Percentiles rank a stretch among this genome's conserved stretches.
phyloP scores from a whole-genome alignment of 2,797 vertebrate species.

The Eupleurogrammus muticus region DNA sequence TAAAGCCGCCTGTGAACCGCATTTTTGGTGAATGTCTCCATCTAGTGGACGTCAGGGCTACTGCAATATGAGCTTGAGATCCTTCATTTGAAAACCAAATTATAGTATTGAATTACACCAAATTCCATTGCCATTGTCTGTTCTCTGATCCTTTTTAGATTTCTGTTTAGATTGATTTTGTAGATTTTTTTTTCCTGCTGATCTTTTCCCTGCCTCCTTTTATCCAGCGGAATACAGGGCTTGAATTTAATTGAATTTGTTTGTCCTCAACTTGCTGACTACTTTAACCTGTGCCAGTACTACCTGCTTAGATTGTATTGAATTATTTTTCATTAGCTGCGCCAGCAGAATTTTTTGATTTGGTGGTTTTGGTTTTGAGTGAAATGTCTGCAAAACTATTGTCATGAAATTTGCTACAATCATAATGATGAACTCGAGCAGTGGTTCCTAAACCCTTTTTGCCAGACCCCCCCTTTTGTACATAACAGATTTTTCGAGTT shows the following conservation, averaged over 20 bases:
- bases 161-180: too few species aligned
- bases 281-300: background rate
- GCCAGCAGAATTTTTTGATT: too few species aligned
- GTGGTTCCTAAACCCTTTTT: too few species aligned
- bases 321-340: too few species aligned
- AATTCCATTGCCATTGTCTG: background rate
- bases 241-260: background rate
- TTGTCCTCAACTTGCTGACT: background rate
- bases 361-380: too few species aligned
- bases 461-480: too few species aligned
- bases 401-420: too few species aligned
- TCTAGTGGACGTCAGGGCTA: slow-evolving; percentile 55
- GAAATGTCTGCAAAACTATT: too few species aligned
- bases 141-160: background rate
- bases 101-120: background rate
- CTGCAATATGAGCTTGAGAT: accelerated
- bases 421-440: too few species aligned
- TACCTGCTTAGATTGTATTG: background rate
- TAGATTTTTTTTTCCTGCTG: too few species aligned
- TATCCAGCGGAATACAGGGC: background rate
- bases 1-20: accelerated
- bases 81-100: background rate
- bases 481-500: too few species aligned
- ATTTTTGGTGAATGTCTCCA: slow-evolving; percentile 42
- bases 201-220: too few species aligned